phyloP scores from a whole-genome alignment of 1,140 invertebrate species.

The Akabosia matsudoensis region DNA sequence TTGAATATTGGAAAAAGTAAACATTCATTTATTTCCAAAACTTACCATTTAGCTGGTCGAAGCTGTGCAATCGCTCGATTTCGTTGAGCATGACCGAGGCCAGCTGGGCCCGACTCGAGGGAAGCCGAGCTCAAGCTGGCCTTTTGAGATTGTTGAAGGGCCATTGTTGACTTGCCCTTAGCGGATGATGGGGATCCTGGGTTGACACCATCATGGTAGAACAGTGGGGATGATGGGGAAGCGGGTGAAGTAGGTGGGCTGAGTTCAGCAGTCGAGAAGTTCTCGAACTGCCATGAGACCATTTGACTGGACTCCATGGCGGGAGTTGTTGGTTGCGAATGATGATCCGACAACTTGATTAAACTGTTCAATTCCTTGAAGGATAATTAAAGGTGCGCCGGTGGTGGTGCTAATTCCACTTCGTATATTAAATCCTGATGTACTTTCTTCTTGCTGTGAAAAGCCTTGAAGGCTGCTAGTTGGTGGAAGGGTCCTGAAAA shows the following conservation, averaged over 20 bases:
- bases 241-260: slow-evolving; percentile 41
- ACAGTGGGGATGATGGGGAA: slow-evolving; percentile 33
- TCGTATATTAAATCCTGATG: slow-evolving; percentile 12
- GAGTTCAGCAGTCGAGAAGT: slow-evolving; percentile 43
- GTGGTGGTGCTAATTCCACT: not conserved
- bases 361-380: not conserved
- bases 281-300: slow-evolving; percentile 43
- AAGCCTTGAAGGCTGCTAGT: slow-evolving; percentile 26
- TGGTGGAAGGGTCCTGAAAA: slow-evolving; percentile 30
- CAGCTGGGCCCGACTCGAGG: slow-evolving; percentile 28
- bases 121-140: not conserved
- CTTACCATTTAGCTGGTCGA: slow-evolving; percentile 28
- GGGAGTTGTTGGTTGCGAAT: slow-evolving; percentile 26
- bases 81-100: slow-evolving; percentile 33
- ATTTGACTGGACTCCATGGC: slow-evolving; percentile 41
- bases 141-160: not conserved
- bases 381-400: not conserved
- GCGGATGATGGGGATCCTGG: not conserved
- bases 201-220: slow-evolving; percentile 25
- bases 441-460: slow-evolving; percentile 30
- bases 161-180: not conserved
- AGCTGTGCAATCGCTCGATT: slow-evolving; percentile 27
- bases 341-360: slow-evolving; percentile 7
- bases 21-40: not conserved
- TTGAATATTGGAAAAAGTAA: no score